These are phyloP conservation scores for Agelas oroides DNA, from an alignment of 37 sponge, comb jelly and placozoan genomes.

Conservation along the genomic window DNA sequence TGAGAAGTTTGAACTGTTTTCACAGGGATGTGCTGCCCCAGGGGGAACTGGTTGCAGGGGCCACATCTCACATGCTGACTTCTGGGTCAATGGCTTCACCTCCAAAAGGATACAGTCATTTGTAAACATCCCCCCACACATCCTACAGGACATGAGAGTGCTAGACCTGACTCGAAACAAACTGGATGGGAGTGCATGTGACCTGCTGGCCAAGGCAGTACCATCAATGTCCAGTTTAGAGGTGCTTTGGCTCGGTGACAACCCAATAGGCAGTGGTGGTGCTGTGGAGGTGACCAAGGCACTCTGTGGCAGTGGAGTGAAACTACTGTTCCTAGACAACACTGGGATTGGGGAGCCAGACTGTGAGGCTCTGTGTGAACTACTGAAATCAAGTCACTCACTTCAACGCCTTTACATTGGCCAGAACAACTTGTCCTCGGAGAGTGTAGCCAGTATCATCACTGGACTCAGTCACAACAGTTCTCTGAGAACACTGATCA, in stretches of 20 bases:
- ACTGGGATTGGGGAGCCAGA: too few relatives aligned
- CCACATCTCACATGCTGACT: neutral
- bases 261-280: constrained; percentile 13
- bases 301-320: too few relatives aligned
- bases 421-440: neutral
- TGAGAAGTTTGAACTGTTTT: neutral
- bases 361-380: too few relatives aligned
- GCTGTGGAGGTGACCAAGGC: constrained; percentile 6
- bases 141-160: too few relatives aligned
- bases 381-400: too few relatives aligned
- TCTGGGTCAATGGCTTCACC: neutral
- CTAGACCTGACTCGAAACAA: too few relatives aligned
- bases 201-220: too few relatives aligned
- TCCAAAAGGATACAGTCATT: neutral
- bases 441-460: neutral
- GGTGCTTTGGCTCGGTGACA: neutral
- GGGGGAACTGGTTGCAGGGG: neutral
- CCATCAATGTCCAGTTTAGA: neutral
- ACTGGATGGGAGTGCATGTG: too few relatives aligned
- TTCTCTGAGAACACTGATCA: too few relatives aligned
- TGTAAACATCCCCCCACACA: too few relatives aligned
- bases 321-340: too few relatives aligned
- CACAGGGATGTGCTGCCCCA: neutral
- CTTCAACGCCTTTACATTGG: constrained; percentile 1
- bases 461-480: constrained; percentile 10